Percentiles rank a stretch among this genome's conserved stretches.
Evolutionary conservation across 2,888 invertebrate species (phyloP).

Genomic region (Strigamia transsilvanica): DNA sequence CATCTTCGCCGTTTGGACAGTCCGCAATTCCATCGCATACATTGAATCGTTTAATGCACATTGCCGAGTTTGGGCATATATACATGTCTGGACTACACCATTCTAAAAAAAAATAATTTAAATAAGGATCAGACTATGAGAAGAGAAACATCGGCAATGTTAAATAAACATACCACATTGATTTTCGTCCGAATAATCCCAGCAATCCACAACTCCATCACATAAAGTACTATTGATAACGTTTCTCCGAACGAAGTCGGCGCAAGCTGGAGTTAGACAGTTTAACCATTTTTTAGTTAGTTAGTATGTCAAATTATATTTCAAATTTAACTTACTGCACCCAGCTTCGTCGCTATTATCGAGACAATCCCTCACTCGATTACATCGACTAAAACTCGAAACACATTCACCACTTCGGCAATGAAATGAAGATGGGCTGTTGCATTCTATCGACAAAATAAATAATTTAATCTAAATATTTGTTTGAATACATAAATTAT

Average conservation of each 20-base stretch:
- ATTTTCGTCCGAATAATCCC: conserved; percentile 81
- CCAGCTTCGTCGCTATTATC: conserved; percentile 75
- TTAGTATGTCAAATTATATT: background rate
- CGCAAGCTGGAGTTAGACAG: conserved; percentile 68
- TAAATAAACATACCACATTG: conserved; percentile 71
- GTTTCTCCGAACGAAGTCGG: conserved; percentile 76
- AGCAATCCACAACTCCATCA: conserved; percentile 80
- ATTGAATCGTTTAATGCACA: conserved; percentile 72
- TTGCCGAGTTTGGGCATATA: conserved; percentile 76
- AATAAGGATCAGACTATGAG: background rate
- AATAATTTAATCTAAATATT: background rate
- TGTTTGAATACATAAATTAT: background rate
- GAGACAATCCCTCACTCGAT: conserved; percentile 75
- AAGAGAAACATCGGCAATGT: background rate
- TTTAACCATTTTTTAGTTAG: background rate
- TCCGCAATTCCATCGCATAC: conserved; percentile 73
- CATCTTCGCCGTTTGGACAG: conserved; percentile 73
- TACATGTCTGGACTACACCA: conserved; percentile 78
- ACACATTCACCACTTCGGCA: conserved; percentile 74
- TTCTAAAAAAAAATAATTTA: conserved; percentile 66
- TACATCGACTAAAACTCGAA: conserved; percentile 73
- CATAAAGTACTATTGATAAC: conserved; percentile 77
- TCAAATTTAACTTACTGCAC: conserved; percentile 65
- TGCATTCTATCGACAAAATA: background rate
- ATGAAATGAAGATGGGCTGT: conserved; percentile 61